Base-by-base conservation (phyloP, 2,888 invertebrate species). In the Acrobasis suavella region DNA sequence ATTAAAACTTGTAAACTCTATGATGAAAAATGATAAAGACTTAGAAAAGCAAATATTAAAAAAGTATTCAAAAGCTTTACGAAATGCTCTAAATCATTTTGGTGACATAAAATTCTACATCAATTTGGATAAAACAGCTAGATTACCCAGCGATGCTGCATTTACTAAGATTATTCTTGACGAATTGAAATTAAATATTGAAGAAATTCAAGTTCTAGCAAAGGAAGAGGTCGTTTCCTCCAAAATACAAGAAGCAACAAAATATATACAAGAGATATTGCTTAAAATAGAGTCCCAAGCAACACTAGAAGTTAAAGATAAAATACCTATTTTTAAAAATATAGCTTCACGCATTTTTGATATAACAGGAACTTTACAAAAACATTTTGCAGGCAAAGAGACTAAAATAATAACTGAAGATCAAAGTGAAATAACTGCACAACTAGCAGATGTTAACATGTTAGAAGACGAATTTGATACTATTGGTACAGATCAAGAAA, bases 91-190 rank as follows among this genome's bases (percentile, higher is more conserved):
- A 8, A 90, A 90, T 70, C 90, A 91, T 74, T 92, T 92, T 67
- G 91, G 91, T 72, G 92, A 92, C 69, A 83, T 92, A 0, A 92
- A 91, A 64, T 92, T 92, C 74, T 92, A 91, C 64, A 86, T 92
- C 1, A 91, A 89, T 73, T 72, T 92, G 16, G 92, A 92, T 72
- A 91, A 91, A 82, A 91, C 91, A 8, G 92, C 92, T 5, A 81
- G 91, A 70, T 65, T 89, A 54, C 91, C 92, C 7, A 87, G 83
- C 75, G 91, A 91, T 67, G 83, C 88, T 38, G 80, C 82, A 62
- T 87, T 90, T 73, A 91, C 89, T 5, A 88, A 86, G 76, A 82
- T 88, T 38, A 84, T 91, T 66, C 72, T 92, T 60, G 76, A 83
- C 54, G 86, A 89, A 64, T 68, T 91, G 15, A 83, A 80, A 70